Conservation (phyloP, 1,140 invertebrate species). For the Centruroides sculpturatus region DNA sequence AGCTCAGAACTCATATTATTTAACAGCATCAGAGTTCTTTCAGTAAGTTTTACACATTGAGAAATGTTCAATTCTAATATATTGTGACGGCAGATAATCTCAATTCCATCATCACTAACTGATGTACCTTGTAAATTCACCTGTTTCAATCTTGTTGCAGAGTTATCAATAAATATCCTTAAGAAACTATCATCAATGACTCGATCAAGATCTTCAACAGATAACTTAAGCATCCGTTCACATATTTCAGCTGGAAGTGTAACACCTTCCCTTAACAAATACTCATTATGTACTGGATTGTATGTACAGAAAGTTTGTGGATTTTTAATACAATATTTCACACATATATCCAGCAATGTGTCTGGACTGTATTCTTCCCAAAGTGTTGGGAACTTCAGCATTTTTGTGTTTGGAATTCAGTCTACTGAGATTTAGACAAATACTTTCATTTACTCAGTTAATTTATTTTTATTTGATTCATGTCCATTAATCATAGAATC, state of each 20-base stretch:
- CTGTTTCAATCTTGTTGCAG: slow-evolving; percentile 47
- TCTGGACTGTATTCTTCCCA: slow-evolving; percentile 22
- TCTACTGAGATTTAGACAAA: too few relatives aligned
- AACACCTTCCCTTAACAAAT: slow-evolving; percentile 24
- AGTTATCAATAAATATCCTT: slow-evolving; percentile 50
- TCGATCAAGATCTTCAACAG: slow-evolving; percentile 19
- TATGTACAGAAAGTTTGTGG: slow-evolving; percentile 40
- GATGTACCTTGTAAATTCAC: slow-evolving; percentile 52
- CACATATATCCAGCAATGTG: slow-evolving; percentile 43
- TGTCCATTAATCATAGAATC: too few relatives aligned
- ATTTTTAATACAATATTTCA: slow-evolving; percentile 45
- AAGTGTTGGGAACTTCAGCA: slow-evolving; percentile 8
- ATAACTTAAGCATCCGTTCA: slow-evolving; percentile 28
- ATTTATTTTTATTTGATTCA: too few relatives aligned
- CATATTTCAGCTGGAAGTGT: slow-evolving; percentile 52
- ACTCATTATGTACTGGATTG: slow-evolving; percentile 22
- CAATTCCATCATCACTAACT: slow-evolving; percentile 50
- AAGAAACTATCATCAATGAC: slow-evolving; percentile 38
- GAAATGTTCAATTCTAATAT: slow-evolving; percentile 53
- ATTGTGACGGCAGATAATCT: slow-evolving; percentile 49
- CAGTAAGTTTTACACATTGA: slow-evolving; percentile 49
- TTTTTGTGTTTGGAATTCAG: neutral
- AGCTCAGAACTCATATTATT: slow-evolving; percentile 32
- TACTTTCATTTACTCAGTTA: too few relatives aligned
- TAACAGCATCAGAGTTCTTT: slow-evolving; percentile 40